phyloP scores from a whole-genome alignment of 1,140 invertebrate genomes.

The Rhagoletis pomonella region DNA sequence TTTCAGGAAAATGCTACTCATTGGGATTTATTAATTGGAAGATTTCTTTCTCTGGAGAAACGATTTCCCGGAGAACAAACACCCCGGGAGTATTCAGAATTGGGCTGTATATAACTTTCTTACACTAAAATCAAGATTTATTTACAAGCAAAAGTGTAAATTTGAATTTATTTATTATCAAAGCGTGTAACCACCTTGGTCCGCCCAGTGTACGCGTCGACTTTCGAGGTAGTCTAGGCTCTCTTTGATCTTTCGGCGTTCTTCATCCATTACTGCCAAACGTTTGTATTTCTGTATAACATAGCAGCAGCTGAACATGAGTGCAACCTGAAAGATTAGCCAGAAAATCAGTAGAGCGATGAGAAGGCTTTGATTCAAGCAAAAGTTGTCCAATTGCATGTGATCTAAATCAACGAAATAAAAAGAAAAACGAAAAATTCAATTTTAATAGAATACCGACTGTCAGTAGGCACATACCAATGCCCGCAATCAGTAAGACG shows the following conservation, averaged over 20 bases:
- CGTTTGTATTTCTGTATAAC: slow-evolving; percentile 69
- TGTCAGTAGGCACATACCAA: slow-evolving; percentile 64
- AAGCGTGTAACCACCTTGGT: slow-evolving; percentile 70
- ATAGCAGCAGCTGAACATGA: slow-evolving; percentile 71
- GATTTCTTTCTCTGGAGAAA: too few relatives aligned
- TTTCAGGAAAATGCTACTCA: too few relatives aligned
- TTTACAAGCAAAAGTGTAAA: not conserved
- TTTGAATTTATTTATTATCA: slow-evolving; percentile 55
- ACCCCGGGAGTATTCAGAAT: too few relatives aligned
- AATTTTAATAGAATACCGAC: too few relatives aligned
- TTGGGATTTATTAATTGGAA: too few relatives aligned
- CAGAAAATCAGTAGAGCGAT: slow-evolving; percentile 71
- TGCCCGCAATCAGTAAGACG: slow-evolving; percentile 75
- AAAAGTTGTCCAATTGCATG: slow-evolving; percentile 67
- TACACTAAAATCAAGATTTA: not conserved
- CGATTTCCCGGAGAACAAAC: too few relatives aligned
- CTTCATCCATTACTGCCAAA: slow-evolving; percentile 69
- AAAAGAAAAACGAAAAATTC: not conserved
- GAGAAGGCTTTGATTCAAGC: slow-evolving; percentile 70
- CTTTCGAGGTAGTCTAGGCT: slow-evolving; percentile 67
- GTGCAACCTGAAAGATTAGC: slow-evolving; percentile 69
- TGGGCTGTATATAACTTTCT: too few relatives aligned
- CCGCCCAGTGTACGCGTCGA: slow-evolving; percentile 71
- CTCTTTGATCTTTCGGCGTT: slow-evolving; percentile 68
- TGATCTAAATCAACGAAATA: slow-evolving; percentile 60